phyloP scores from a whole-genome alignment of 2,797 vertebrate genomes.

The Austrolebias charrua region DNA sequence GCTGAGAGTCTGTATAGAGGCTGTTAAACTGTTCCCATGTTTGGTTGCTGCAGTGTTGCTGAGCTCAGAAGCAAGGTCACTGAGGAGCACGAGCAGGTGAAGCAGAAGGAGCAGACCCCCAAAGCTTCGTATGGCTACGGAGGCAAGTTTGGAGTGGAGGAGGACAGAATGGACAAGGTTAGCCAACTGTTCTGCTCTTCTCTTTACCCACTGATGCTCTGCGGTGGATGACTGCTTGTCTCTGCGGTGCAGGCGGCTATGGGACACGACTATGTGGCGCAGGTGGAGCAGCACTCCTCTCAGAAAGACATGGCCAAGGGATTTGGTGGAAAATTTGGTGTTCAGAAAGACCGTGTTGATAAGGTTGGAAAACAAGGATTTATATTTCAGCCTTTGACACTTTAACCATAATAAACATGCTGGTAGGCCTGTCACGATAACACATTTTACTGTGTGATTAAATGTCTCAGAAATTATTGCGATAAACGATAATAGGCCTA shows the following conservation, averaged over 20 bases:
- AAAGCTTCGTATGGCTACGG: slow-evolving; percentile 96
- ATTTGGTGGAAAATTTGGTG: slow-evolving; percentile 93
- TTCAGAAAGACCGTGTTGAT: slow-evolving; percentile 90
- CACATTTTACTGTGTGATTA: no score
- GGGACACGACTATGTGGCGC: slow-evolving; percentile 87
- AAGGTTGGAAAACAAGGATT: slow-evolving; percentile 76
- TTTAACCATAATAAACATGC: no score
- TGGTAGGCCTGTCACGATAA: no score
- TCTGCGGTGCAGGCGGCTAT: slow-evolving; percentile 81
- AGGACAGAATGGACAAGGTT: slow-evolving; percentile 97
- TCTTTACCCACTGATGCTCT: not conserved
- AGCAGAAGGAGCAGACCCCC: slow-evolving; percentile 87
- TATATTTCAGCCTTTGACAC: no score
- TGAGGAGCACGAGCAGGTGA: slow-evolving; percentile 86
- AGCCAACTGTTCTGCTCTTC: not conserved
- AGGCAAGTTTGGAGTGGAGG: slow-evolving; percentile 93
- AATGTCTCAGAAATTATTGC: no score
- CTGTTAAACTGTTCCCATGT: slow-evolving; percentile 1
- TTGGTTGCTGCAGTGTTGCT: slow-evolving; percentile 64
- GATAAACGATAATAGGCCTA: no score
- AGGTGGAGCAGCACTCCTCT: slow-evolving; percentile 89
- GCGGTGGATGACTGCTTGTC: not conserved
- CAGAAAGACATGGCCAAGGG: slow-evolving; percentile 91
- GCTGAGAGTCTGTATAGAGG: not conserved
- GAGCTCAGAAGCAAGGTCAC: slow-evolving; percentile 88